Evolutionary conservation across 2,797 vertebrate species (phyloP).

Genomic region (Kryptopterus vitreolus): DNA sequence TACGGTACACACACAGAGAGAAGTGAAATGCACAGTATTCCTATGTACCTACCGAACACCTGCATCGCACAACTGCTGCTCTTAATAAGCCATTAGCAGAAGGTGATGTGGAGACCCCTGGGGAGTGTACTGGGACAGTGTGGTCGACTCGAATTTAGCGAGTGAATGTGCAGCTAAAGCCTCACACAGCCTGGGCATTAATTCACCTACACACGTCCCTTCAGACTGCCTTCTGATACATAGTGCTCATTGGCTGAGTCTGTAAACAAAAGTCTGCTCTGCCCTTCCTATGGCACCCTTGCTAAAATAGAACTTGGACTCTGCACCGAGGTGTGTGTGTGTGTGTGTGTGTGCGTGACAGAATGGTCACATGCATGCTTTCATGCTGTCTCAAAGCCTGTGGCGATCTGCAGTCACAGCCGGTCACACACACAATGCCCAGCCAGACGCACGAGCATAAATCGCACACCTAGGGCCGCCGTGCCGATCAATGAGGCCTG

Average conservation of each 20-base stretch:
- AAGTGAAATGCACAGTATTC: constrained; percentile 14
- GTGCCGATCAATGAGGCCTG: constrained; percentile 64
- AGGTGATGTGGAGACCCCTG: constrained; percentile 61
- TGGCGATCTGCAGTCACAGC: constrained; percentile 55
- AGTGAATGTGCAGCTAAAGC: constrained; percentile 58
- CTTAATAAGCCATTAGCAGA: constrained; percentile 71
- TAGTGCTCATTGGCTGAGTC: constrained; percentile 59
- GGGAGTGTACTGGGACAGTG: constrained; percentile 51
- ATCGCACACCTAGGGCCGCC: constrained; percentile 59
- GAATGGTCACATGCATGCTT: constrained; percentile 48
- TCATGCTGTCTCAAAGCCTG: constrained; percentile 54
- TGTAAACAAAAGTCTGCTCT: constrained; percentile 67
- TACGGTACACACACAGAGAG: neutral
- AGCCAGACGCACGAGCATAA: constrained; percentile 54
- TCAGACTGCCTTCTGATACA: constrained; percentile 58
- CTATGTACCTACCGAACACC: constrained; percentile 48
- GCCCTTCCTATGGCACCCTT: constrained; percentile 66
- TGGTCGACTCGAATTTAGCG: constrained; percentile 59
- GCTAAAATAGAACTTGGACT: constrained; percentile 47
- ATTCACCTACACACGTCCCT: constrained; percentile 55
- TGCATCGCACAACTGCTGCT: constrained; percentile 58
- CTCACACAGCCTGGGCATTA: constrained; percentile 52
- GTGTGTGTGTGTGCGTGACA: constrained; percentile 32
- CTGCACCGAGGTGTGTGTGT: constrained; percentile 20
- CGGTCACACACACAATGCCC: constrained; percentile 48